phyloP scores from a whole-genome alignment of 2,888 invertebrate species.

The Eristalis intricaria region DNA sequence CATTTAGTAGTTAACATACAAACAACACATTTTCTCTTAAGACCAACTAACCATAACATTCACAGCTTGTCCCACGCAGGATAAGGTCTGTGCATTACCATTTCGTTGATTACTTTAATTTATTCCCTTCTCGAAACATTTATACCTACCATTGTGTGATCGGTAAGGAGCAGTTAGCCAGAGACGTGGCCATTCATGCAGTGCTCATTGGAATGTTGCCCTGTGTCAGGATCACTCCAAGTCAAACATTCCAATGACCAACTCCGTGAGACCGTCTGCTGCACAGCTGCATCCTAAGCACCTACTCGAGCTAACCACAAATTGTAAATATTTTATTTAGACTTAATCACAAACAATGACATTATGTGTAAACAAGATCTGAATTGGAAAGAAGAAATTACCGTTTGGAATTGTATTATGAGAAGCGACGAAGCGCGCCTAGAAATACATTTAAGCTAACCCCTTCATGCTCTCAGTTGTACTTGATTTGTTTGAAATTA shows the following conservation, averaged over 20 bases:
- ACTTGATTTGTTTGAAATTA: neutral
- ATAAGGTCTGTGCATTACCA: neutral
- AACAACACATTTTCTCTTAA: neutral
- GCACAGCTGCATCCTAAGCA: neutral
- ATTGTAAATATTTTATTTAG: constrained; percentile 57
- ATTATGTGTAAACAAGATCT: constrained; percentile 11
- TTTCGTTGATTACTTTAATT: constrained; percentile 18
- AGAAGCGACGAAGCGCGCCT: neutral
- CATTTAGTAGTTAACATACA: constrained; percentile 45
- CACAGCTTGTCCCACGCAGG: constrained; percentile 37
- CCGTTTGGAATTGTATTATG: neutral
- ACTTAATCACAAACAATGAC: constrained; percentile 36
- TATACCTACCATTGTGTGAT: neutral
- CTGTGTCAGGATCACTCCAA: neutral
- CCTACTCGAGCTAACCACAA: neutral
- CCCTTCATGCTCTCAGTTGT: neutral
- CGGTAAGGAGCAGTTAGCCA: neutral
- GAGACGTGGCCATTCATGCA: constrained; percentile 20
- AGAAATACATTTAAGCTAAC: neutral
- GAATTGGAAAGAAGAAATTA: constrained; percentile 25
- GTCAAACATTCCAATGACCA: constrained; percentile 54
- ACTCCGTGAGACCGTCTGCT: constrained; percentile 11
- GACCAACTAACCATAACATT: neutral
- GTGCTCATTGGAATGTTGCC: constrained; percentile 56
- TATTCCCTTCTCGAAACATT: constrained; percentile 5